Evolutionary conservation across 2,113 vertebrate genomes (phyloP), one percentile per base, ranked within the genome.

Genomic region (Mobula hypostoma): DNA sequence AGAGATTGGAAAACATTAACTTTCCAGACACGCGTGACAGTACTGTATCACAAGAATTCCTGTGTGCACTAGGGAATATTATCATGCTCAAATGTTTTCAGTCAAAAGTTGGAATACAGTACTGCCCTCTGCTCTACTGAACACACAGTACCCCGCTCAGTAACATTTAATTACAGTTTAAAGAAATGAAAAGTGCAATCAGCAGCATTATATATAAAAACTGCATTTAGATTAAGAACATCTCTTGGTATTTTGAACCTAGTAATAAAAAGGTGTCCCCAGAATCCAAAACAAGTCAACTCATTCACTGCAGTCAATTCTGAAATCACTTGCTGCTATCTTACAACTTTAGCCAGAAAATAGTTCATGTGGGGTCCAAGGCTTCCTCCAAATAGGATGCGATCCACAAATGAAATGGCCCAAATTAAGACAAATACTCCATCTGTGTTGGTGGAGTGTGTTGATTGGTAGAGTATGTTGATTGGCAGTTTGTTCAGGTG

Each of bases 131-230:
- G 72, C 72, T 21, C 5, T 24, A 74, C 21, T 5, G 1, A 74
- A 40, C 32, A 40, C 32, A 93, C 70, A 76, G 40, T 36, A 56
- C 24, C 36, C 27, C 36, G 24, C 32, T 93, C 91, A 74, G 70
- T 56, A 24, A 74, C 68, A 93, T 76, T 40, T 68, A 19, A 76
- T 93, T 93, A 93, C 56, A 48, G 14, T 93, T 93, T 40, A 74
- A 24, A 40, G 36, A 40, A 40, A 72, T 74, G 9, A 36, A 93
- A 93, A 93, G 91, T 93, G 91, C 91, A 93, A 93, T 74, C n/a
- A 70, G 91, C 36, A 87, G 83, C 11, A 93, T 74, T 93, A 70
- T 70, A 91, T 85, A 48, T 66, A 61, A 32, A 88, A 88, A 66
- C 32, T 90, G 61, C 17, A 90, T 90, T 90, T 90, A 66, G 85